phyloP scores from a whole-genome alignment of 2,113 vertebrate genomes.

The Aspiorhynchus laticeps region DNA sequence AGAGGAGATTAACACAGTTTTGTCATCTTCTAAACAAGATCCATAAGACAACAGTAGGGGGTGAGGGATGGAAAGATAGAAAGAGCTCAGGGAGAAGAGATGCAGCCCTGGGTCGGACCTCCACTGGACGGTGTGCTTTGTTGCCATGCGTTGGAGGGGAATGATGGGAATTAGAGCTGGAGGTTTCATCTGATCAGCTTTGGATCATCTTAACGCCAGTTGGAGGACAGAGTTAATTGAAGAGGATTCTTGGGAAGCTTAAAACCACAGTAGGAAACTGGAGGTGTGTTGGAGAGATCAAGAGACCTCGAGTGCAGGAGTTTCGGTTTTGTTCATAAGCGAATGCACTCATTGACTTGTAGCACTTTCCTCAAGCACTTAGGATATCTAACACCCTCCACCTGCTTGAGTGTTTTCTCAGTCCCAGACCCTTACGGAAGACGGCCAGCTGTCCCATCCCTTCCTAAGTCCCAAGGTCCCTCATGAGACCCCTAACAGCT shows the following conservation, averaged over 20 bases:
- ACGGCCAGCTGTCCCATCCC: slow-evolving; percentile 31
- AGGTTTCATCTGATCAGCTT: slow-evolving; percentile 47
- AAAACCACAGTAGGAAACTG: not conserved
- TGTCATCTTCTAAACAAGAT: slow-evolving; percentile 49
- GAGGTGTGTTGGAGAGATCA: slow-evolving; percentile 16
- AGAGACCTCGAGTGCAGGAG: not conserved
- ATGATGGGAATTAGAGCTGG: slow-evolving; percentile 11
- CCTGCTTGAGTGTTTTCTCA: slow-evolving; percentile 47
- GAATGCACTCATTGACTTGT: slow-evolving; percentile 18
- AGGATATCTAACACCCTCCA: slow-evolving; percentile 50
- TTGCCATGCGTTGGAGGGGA: slow-evolving; percentile 41
- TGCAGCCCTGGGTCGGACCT: slow-evolving; percentile 39
- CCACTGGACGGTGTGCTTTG: slow-evolving; percentile 31
- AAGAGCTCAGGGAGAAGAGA: not conserved
- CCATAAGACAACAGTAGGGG: slow-evolving; percentile 46
- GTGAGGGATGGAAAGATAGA: not conserved
- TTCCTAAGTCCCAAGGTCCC: not conserved
- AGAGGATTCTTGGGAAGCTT: slow-evolving; percentile 44
- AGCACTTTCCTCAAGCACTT: slow-evolving; percentile 42
- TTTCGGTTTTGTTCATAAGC: slow-evolving; percentile 21
- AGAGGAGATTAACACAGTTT: slow-evolving; percentile 52
- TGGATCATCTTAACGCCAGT: slow-evolving; percentile 47
- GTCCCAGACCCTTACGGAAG: slow-evolving; percentile 27
- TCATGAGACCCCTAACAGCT: slow-evolving; percentile 33
- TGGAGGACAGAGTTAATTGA: slow-evolving; percentile 51